phyloP scores from a whole-genome alignment of 2,888 invertebrate genomes.

The Ceramica pisi region DNA sequence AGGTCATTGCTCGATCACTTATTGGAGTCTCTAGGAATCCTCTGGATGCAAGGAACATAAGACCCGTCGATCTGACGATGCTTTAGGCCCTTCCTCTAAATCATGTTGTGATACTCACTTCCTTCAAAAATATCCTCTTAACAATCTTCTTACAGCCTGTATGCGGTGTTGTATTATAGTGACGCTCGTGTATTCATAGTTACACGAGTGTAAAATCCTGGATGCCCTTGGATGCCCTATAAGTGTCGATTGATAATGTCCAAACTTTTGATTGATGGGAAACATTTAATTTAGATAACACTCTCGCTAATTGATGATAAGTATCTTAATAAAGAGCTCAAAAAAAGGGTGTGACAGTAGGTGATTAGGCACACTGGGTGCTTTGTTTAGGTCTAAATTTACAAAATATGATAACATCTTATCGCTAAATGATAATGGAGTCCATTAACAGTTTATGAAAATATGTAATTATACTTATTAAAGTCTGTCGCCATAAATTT shows the following conservation, averaged over 20 bases:
- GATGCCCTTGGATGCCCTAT: background rate
- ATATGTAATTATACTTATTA: background rate
- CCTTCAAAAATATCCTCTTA: background rate
- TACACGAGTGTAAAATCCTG: constrained; percentile 14
- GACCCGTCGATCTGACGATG: too few relatives aligned
- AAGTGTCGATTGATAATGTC: constrained; percentile 30
- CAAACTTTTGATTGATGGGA: constrained; percentile 30
- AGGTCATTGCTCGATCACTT: too few relatives aligned
- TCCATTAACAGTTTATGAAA: constrained; percentile 7
- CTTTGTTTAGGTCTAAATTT: constrained; percentile 3
- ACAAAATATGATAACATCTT: constrained; percentile 21
- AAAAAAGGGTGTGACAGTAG: constrained; percentile 27
- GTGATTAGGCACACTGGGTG: background rate
- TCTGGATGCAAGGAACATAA: too few relatives aligned
- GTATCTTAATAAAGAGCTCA: constrained; percentile 17
- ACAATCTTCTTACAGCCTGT: background rate
- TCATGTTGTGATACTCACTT: background rate
- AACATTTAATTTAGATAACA: constrained; percentile 42
- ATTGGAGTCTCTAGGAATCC: too few relatives aligned
- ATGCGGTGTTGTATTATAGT: background rate
- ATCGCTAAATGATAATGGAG: constrained; percentile 13
- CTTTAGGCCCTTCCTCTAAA: too few relatives aligned
- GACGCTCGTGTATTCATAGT: background rate
- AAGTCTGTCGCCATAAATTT: constrained; percentile 39
- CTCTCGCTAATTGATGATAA: constrained; percentile 30